These are phyloP conservation scores for Chrysoperla carnea DNA, from an alignment of 1,140 invertebrate genomes.

Conservation along the genomic window DNA sequence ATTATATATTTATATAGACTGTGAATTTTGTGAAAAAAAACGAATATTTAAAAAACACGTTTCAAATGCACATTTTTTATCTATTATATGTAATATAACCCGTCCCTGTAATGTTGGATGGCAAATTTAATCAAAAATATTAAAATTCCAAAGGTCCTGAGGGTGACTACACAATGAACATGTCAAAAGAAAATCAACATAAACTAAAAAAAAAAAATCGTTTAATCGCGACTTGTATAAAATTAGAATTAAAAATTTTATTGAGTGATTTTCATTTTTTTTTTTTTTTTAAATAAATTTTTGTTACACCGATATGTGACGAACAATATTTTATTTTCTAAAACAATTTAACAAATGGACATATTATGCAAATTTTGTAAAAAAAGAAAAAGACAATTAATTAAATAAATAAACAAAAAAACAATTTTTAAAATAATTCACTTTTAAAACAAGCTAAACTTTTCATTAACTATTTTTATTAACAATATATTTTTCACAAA, in stretches of 20 bases:
- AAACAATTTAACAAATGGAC: no score
- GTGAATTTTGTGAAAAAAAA: not conserved
- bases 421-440: no score
- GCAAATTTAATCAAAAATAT: not conserved
- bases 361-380: no score
- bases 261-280: no score
- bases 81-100: not conserved
- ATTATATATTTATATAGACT: not conserved
- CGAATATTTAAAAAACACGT: not conserved
- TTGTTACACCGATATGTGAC: no score
- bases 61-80: not conserved
- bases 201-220: not conserved
- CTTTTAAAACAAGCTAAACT: no score
- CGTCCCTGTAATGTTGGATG: not conserved
- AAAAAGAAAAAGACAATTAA: no score
- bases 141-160: not conserved
- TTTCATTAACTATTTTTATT: no score
- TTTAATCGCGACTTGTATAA: not conserved
- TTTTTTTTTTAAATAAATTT: no score
- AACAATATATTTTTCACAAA: no score
- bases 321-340: no score
- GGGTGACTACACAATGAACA: not conserved
- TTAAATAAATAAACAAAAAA: no score
- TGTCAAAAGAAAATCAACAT: not conserved
- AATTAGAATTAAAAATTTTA: not conserved